phyloP scores from a whole-genome alignment of 2,888 invertebrate genomes.

The Nemotelus pantherinus region DNA sequence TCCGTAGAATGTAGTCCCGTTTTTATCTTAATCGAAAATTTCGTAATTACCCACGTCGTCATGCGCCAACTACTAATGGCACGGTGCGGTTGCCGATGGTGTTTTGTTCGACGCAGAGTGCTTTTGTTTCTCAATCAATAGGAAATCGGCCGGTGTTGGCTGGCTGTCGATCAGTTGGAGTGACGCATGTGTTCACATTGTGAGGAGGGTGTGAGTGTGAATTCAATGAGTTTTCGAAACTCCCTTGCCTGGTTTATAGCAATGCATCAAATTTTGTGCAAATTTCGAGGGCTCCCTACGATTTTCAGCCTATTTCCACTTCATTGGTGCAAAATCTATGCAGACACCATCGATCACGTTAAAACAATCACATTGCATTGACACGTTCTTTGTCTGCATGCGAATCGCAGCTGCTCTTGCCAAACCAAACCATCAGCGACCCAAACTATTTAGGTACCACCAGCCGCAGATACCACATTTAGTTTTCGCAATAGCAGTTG shows the following conservation, averaged over 20 bases:
- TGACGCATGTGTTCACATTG: neutral
- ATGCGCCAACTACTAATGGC: neutral
- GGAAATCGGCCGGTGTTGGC: conserved; percentile 7
- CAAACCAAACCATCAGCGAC: neutral
- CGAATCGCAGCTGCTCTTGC: neutral
- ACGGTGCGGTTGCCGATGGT: neutral
- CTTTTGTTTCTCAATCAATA: conserved; percentile 18
- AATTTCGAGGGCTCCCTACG: neutral
- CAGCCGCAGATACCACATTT: too few species aligned
- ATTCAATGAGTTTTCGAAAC: neutral
- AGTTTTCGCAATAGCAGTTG: too few species aligned
- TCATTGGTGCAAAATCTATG: neutral
- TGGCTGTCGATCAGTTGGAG: neutral
- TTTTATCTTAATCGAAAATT: conserved; percentile 39
- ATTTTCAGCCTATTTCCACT: neutral
- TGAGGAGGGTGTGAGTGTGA: neutral
- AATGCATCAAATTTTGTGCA: neutral
- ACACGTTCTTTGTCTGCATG: conserved; percentile 15
- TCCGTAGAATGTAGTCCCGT: conserved; percentile 5
- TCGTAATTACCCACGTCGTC: conserved; percentile 31
- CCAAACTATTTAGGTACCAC: too few species aligned
- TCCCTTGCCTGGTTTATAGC: neutral
- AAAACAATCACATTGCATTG: neutral
- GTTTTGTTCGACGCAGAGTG: neutral
- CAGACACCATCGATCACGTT: too few species aligned